These are phyloP conservation scores for Drosophila mercatorum DNA, from an alignment of 2,888 invertebrate genomes.

Conservation along the genomic window DNA sequence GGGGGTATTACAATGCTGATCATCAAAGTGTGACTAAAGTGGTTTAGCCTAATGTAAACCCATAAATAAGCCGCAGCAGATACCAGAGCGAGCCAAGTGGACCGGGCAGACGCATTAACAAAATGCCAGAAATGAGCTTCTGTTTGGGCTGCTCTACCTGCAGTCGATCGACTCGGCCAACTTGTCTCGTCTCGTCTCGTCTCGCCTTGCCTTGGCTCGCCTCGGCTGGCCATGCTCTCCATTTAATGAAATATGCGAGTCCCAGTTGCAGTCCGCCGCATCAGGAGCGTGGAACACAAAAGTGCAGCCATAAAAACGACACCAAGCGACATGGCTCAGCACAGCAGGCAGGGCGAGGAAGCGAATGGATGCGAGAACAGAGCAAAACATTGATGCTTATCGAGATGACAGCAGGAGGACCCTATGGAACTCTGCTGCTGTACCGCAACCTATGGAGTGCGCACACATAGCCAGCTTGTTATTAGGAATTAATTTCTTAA, in stretches of 20 bases:
- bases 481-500: conserved; percentile 72
- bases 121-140: conserved; percentile 82
- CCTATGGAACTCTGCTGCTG: conserved; percentile 9
- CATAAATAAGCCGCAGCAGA: conserved; percentile 78
- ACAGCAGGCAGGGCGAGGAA: conserved; percentile 39
- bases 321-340: conserved; percentile 61
- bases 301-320: conserved; percentile 82
- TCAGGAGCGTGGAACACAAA: conserved; percentile 66
- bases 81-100: conserved; percentile 46
- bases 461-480: conserved; percentile 40
- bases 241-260: conserved; percentile 81
- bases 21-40: conserved; percentile 84
- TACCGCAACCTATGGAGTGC: conserved; percentile 13
- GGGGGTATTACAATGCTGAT: conserved; percentile 71
- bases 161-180: conserved; percentile 13
- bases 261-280: conserved; percentile 32
- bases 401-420: conserved; percentile 73
- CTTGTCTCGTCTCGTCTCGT: conserved; percentile 6
- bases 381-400: conserved; percentile 82
- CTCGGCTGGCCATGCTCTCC: conserved; percentile 28
- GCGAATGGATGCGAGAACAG: conserved; percentile 47
- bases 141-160: conserved; percentile 67
- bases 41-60: conserved; percentile 84
- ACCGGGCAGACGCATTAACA: conserved; percentile 74
- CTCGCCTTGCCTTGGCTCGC: conserved; percentile 1